Base-by-base conservation (phyloP, 1,140 invertebrate species). In the Trichoplusia ni region DNA sequence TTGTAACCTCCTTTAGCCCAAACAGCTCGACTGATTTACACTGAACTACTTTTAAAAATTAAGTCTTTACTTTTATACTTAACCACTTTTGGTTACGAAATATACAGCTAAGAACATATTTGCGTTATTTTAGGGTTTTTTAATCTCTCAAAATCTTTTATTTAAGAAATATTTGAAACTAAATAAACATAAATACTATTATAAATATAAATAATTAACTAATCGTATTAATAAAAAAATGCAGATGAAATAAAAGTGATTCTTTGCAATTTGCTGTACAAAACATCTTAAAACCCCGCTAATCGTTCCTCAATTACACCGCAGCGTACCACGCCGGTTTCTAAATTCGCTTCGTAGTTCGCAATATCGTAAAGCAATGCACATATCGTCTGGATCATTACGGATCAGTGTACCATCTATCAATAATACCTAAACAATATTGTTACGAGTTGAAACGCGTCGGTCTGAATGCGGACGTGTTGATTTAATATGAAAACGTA, bases 341-440 rank as follows among this genome's bases (percentile, higher is more conserved):
- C 46, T 49, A 49, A 31, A 49, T 49, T 49, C 25, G 25, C 27
- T 9, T n/a, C 25, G 14, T 31, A 49, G 23, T 49, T 21, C 19
- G 40, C 46, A 49, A 49, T 49, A 49, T 49, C 46, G 25, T 46
- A 27, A 46, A 49, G 14, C 46, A 49, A 31, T 25, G 14, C 46
- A 49, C 29, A 23, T 13, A 49, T 49, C 46, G 7, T 29, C n/a
- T n/a, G 14, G 46, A n/a, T n/a, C n/a, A n/a, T n/a, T n/a, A n/a
- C n/a, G n/a, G 46, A 49, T 49, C 46, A 49, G 2, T 25, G 29
- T 49, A 49, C 46, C 31, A 49, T 18, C 46, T 49, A 29, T 49
- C 46, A 29, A 49, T 49, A 49, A 49, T 25, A 49, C 46, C 25
- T 14, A 7, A 47, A 29, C 25, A 25, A 23, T 47, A 29, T 13